Percentiles rank a stretch among this genome's conserved stretches.
phyloP scores from a whole-genome alignment of 2,888 invertebrate species.

The Tenthredo livida region DNA sequence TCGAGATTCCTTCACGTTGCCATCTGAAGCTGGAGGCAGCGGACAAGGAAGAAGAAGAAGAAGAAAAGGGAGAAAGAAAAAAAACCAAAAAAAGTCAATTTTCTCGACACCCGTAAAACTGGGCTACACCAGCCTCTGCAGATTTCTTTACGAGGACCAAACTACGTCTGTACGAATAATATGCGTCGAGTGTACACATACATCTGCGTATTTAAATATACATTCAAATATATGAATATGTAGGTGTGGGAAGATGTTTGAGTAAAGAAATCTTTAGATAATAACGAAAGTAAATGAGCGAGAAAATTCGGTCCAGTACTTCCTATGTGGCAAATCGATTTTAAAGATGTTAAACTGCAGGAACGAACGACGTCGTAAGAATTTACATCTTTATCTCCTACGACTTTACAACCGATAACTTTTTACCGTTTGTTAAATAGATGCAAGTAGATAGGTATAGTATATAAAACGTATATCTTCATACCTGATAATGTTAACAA shows the following conservation, averaged over 20 bases:
- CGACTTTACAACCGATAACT: constrained; percentile 30
- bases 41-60: not conserved
- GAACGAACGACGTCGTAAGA: constrained; percentile 30
- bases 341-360: constrained; percentile 24
- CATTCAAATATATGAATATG: too few species aligned
- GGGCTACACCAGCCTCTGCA: not conserved
- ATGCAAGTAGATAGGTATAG: not conserved
- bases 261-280: not conserved
- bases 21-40: not conserved
- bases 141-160: not conserved
- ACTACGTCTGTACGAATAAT: not conserved
- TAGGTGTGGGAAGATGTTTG: not conserved
- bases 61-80: not conserved
- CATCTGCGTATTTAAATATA: not conserved
- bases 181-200: not conserved
- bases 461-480: not conserved
- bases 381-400: constrained; percentile 41
- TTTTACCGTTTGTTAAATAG: constrained; percentile 22
- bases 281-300: constrained; percentile 7
- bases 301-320: constrained; percentile 14
- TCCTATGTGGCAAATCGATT: constrained; percentile 10
- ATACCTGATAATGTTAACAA: not conserved
- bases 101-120: not conserved
- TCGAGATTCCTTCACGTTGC: constrained; percentile 13
- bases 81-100: not conserved